Evolutionary conservation across 1,140 invertebrate genomes (phyloP), one percentile per base, ranked within the genome.

Genomic region (Drosophila mayri): DNA sequence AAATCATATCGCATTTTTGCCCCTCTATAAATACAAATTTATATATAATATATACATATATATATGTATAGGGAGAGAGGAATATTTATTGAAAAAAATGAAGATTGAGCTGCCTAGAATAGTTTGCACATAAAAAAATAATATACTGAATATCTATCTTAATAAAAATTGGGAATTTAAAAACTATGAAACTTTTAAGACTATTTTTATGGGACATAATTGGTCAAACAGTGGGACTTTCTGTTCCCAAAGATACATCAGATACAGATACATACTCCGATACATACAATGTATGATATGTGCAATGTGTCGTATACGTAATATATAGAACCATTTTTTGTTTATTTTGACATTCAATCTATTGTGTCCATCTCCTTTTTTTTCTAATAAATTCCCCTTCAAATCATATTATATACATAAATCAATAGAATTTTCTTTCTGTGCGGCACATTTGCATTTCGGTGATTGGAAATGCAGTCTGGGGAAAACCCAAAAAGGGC

Each of bases 1-100:
- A 88, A 87, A 87, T 84, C 41, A 44, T 43, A 71, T 63, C 64
- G 77, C 61, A 66, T 59, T 62, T 76, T 65, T 16, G 52, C 32
- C 46, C n/a, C 47, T 72, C 37, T 52, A 62, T 76, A 61, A 40
- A 82, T 68, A 68, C 61, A 49, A 57, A 59, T 49, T 49, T 79
- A 61, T 59, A 40, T 50, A n/a, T n/a, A n/a, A n/a, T n/a, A n/a
- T n/a, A n/a, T n/a, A n/a, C n/a, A n/a, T n/a, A 14, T 44, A 28
- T 47, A 14, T 16, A 22, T 16, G 63, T 22, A 50, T 18, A 43
- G 25, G 25, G 9, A 18, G 16, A 49, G 12, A 1, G 11, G 32
- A 30, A 58, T 67, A 71, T 46, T 37, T 38, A 47, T 46, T 35
- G 43, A 38, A 12, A 10, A 35, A 47, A 65, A 49, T n/a, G 30